These are phyloP conservation scores for Sarcophaga subvicina DNA, from an alignment of 2,888 invertebrate genomes.

Conservation along the genomic window DNA sequence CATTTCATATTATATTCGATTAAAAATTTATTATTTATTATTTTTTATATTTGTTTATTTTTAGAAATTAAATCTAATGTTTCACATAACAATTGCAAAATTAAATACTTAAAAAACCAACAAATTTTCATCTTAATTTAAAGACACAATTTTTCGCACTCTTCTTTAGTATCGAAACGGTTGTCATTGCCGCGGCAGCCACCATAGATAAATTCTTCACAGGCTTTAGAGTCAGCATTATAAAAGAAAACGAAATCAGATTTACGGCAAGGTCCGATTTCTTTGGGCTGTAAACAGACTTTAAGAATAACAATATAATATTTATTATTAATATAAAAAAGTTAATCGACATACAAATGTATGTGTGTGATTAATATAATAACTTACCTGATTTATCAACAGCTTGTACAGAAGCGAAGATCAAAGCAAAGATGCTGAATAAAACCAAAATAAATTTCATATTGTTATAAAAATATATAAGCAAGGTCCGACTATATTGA, in stretches of 20 bases:
- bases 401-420: constrained; percentile 65
- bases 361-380: background rate
- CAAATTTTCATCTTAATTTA: constrained; percentile 16
- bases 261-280: constrained; percentile 72
- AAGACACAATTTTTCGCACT: constrained; percentile 72
- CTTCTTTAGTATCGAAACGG: constrained; percentile 70
- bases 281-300: constrained; percentile 72
- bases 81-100: no score
- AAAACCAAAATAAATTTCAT: constrained; percentile 55
- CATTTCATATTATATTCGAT: no score
- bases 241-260: constrained; percentile 68
- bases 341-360: background rate
- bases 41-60: no score
- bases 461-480: constrained; percentile 36
- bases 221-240: constrained; percentile 70
- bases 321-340: background rate
- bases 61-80: no score
- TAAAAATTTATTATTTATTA: no score
- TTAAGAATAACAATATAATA: background rate
- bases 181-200: constrained; percentile 74
- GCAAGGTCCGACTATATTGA: background rate
- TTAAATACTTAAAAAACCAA: background rate
- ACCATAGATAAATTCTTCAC: constrained; percentile 73
- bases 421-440: constrained; percentile 67
- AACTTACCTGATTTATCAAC: constrained; percentile 70